Evolutionary conservation across 2,888 invertebrate genomes (phyloP), one percentile per base, ranked within the genome.

Genomic region (Nematopogon swammerdamellus): DNA sequence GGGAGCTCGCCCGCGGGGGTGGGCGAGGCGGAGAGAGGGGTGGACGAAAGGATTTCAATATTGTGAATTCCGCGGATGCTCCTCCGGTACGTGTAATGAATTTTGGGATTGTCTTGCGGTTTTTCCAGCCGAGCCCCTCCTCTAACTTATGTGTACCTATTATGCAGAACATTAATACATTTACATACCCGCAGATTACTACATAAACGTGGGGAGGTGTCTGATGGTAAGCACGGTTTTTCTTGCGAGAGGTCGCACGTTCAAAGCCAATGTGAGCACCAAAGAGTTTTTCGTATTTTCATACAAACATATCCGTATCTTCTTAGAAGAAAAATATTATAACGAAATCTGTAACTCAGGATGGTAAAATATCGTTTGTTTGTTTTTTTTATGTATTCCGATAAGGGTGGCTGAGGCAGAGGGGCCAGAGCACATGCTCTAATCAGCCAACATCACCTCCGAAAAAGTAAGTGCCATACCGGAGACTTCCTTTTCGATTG

Each of bases 41-140:
- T 59, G 60, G 55, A 59, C 58, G 50, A 51, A 56, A 59, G 70
- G 69, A 70, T 72, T 75, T 70, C 75, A 76, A 76, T 77, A 77
- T 79, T 79, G 79, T 75, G 75, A 77, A 79, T 79, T 77, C 79
- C 76, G 56, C 62, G 71, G 68, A 72, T 74, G 72, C 63, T 70
- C 68, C 65, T 63, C 55, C 58, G 63, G 64, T 66, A 67, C 70
- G 70, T 70, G 70, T 77, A 79, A 79, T 77, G 77, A 77, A 79
- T 77, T 79, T 76, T 60, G 69, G 73, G 70, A 74, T 73, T 72
- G 72, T 70, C 73, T 74, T 75, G 77, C 61, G 79, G 77, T 75
- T 73, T 72, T 70, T 72, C 69, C 70, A 67, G 60, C 61, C 60
- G 60, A 61, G 62, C 68, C 70, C 68, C 63, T 61, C 60, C 51